Base-by-base conservation (phyloP, 92 coral and sea anemone species). In the Porites cylindrica region DNA sequence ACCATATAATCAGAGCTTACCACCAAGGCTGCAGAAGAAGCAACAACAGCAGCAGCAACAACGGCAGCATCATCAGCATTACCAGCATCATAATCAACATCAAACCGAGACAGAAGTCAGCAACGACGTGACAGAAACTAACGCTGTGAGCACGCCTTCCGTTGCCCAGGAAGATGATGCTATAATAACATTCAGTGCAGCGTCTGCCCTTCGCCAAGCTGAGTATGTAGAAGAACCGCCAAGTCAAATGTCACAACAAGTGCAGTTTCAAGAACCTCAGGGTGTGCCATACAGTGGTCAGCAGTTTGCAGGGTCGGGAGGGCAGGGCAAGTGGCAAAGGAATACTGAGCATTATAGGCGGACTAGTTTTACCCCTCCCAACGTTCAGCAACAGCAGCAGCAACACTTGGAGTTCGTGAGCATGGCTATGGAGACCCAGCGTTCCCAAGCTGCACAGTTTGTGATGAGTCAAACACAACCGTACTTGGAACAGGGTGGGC, bases 31-130 rank as follows among this genome's bases (percentile, higher is more conserved):
- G 17, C 98, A 95, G 81, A 95, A 91, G 84, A 95, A 91, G 79
- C 98, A 94, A 19, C 98, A 93, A 18, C 98, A 95, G 43, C 98
- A 95, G 63, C 95, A 93, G 20, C 95, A 92, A 66, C 97, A 90
- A 26, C 89, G 91, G 56, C 94, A 88, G 47, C 92, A 90, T 56
- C 90, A 86, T 60, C 93, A 91, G 88, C 90, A 91, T 63, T 82
- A 86, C 21, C 90, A 87, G 51, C 91, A 91, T 2, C 86, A 77
- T 60, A 71, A 75, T 80, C 93, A 68, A 26, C 11, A 56, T 56
- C 87, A 81, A 59, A 76, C 82, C 71, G 89, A 88, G 66, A 21
- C 82, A 78, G 86, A 87, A 29, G 59, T 67, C 53, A 50, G 51
- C 82, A 69, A 54, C 63, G 83, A 76, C 12, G 68, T 70, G 29